Percentiles rank a stretch among this genome's conserved stretches.
phyloP scores from a whole-genome alignment of 2,113 vertebrate species.

The Hippoglossus stenolepis region DNA sequence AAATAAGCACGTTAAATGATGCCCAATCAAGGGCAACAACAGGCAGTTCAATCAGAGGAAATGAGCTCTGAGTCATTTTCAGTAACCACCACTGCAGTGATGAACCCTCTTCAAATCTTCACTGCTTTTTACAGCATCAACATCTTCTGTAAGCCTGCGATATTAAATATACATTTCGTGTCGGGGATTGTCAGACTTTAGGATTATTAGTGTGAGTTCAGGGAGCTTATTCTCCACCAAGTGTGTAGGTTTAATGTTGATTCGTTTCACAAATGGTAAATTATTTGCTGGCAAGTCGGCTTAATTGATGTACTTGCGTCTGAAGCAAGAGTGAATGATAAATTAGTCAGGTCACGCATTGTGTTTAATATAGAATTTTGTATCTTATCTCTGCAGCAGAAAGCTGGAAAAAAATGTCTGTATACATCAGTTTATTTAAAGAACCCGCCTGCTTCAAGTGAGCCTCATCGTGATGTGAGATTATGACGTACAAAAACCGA shows the following conservation, averaged over 20 bases:
- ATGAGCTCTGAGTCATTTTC: conserved; percentile 31
- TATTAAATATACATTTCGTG: not conserved
- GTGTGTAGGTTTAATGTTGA: conserved; percentile 13
- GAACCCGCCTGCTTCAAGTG: no score
- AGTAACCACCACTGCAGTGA: conserved; percentile 11
- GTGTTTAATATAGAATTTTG: conserved; percentile 6
- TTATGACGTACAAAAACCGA: no score
- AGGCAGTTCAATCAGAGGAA: conserved; percentile 36
- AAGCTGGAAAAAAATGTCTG: not conserved
- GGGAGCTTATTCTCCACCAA: conserved; percentile 9
- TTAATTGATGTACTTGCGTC: conserved; percentile 42
- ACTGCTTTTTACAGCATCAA: not conserved
- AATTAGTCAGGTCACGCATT: conserved; percentile 29
- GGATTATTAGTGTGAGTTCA: conserved; percentile 1
- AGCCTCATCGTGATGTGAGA: no score
- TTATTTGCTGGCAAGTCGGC: conserved; percentile 32
- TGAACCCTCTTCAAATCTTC: not conserved
- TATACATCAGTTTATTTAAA: not conserved
- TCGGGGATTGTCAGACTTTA: not conserved
- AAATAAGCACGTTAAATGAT: conserved; percentile 62
- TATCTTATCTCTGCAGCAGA: conserved; percentile 30
- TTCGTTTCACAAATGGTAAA: conserved; percentile 15
- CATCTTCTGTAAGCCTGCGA: not conserved
- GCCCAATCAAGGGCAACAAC: conserved; percentile 50
- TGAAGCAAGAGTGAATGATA: conserved; percentile 20